Evolutionary conservation across 2,888 invertebrate genomes (phyloP).

Genomic region (Trypoxylon attenuatum): DNA sequence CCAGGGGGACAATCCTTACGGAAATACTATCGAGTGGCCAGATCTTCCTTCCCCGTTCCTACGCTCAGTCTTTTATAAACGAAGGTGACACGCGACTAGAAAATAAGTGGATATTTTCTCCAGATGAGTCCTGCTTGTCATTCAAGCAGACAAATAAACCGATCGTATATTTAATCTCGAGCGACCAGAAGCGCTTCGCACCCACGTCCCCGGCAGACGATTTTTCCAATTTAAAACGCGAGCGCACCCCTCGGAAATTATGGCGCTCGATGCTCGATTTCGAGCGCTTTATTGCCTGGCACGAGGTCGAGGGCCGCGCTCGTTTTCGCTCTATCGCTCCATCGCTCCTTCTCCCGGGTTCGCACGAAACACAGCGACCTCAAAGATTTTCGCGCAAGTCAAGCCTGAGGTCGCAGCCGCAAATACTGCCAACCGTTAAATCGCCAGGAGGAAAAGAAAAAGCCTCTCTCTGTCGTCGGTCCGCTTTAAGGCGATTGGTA

Average conservation of each 20-base stretch:
- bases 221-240: neutral
- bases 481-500: too few species aligned
- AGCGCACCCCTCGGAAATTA: neutral
- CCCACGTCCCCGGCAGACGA: neutral
- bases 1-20: slow-evolving; percentile 14
- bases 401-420: neutral
- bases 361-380: neutral
- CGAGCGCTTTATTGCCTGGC: slow-evolving; percentile 3
- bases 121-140: too few species aligned
- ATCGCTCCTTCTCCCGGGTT: neutral
- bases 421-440: slow-evolving; percentile 4
- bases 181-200: neutral
- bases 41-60: slow-evolving; percentile 14
- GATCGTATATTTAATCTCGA: neutral
- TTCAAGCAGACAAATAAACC: too few species aligned
- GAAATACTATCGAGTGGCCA: slow-evolving; percentile 26
- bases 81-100: slow-evolving; percentile 21
- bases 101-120: slow-evolving; percentile 20
- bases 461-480: too few species aligned
- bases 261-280: neutral
- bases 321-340: too few species aligned
- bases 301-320: slow-evolving; percentile 10
- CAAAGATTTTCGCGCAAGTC: slow-evolving; percentile 1
- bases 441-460: neutral
- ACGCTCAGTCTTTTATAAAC: slow-evolving; percentile 12